Conservation (phyloP, 2,113 vertebrate species). For the Gnathonemus longibarbis region DNA sequence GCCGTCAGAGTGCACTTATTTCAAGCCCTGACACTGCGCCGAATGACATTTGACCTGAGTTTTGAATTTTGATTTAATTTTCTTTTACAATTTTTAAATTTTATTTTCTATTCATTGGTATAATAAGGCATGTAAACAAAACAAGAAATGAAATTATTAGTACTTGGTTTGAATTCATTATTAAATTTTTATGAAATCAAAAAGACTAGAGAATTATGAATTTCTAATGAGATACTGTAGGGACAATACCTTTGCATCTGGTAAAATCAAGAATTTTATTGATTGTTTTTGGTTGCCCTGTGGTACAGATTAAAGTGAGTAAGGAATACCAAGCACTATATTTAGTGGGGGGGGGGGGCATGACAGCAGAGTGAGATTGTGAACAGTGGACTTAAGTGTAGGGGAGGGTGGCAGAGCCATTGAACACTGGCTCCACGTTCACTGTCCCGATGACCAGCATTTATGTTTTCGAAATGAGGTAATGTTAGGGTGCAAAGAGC, state of each 20-base stretch:
- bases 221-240: background rate
- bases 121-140: background rate
- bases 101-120: background rate
- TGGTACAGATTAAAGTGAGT: conserved; percentile 42
- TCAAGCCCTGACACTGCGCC: background rate
- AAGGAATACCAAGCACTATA: conserved; percentile 51
- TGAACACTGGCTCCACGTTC: background rate
- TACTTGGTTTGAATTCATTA: background rate
- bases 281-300: conserved; percentile 15
- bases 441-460: background rate
- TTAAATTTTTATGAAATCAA: background rate
- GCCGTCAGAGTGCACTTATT: background rate
- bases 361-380: conserved; percentile 47
- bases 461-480: background rate
- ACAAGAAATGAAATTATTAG: background rate
- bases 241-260: background rate
- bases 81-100: background rate
- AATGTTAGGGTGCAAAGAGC: background rate
- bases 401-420: conserved; percentile 28
- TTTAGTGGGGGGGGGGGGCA: conserved; percentile 49
- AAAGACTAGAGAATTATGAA: background rate
- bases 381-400: conserved; percentile 35
- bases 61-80: background rate
- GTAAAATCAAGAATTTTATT: background rate
- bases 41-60: background rate